phyloP scores from a whole-genome alignment of 1,140 invertebrate species.

The Acromyrmex echinatior region DNA sequence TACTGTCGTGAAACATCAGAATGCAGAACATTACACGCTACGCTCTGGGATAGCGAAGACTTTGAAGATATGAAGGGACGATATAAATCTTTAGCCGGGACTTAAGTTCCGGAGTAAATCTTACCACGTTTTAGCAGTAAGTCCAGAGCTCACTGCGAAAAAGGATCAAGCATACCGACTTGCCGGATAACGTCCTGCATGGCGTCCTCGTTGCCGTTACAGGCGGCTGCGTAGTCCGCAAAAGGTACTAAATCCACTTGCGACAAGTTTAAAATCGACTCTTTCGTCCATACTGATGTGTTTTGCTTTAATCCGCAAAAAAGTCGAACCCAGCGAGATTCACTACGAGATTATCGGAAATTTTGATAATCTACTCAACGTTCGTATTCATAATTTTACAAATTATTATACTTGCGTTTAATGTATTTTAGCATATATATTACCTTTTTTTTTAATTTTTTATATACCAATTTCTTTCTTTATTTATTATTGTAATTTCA shows the following conservation, averaged over 20 bases:
- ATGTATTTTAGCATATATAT: background rate
- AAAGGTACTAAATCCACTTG: conserved; percentile 84
- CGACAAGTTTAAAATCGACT: conserved; percentile 84
- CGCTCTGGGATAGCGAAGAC: conserved; percentile 63
- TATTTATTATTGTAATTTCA: background rate
- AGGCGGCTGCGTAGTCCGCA: conserved; percentile 73
- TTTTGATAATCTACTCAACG: conserved; percentile 23
- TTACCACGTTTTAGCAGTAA: conserved; percentile 87
- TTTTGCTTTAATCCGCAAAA: conserved; percentile 58
- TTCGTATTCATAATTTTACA: background rate
- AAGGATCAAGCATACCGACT: conserved; percentile 84
- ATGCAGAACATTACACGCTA: conserved; percentile 67
- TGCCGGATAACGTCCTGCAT: conserved; percentile 79
- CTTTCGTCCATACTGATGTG: conserved; percentile 81
- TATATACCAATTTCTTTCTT: background rate
- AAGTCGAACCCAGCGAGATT: background rate
- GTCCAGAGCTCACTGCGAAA: conserved; percentile 84
- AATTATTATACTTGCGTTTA: background rate
- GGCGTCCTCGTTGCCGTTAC: conserved; percentile 60
- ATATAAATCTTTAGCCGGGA: conserved; percentile 84
- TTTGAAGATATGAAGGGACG: conserved; percentile 72
- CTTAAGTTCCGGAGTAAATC: conserved; percentile 86
- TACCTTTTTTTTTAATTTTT: too few species aligned
- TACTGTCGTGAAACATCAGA: conserved; percentile 50
- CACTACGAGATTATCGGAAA: conserved; percentile 11